These are phyloP conservation scores for Drosophila nikananu DNA, from an alignment of 1,140 invertebrate species.

Conservation along the genomic window DNA sequence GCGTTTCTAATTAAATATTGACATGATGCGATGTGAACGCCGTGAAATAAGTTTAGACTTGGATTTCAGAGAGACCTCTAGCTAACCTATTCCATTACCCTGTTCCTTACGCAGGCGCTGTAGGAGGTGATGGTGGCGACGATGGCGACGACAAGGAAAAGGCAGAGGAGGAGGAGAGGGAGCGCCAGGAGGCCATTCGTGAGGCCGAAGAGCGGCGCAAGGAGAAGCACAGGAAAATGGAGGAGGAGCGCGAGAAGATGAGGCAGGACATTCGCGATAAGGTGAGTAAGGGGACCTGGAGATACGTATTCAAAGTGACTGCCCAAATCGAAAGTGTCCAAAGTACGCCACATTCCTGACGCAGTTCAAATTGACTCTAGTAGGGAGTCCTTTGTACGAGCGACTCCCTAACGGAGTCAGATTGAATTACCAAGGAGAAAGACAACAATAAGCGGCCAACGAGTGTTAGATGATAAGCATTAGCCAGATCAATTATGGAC, in stretches of 20 bases:
- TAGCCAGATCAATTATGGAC: slow-evolving; percentile 13
- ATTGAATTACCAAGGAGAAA: slow-evolving; percentile 89
- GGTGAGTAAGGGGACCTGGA: slow-evolving; percentile 87
- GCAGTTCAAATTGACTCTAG: slow-evolving; percentile 98
- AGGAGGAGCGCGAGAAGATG: slow-evolving; percentile 99
- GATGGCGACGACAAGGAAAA: slow-evolving; percentile 96
- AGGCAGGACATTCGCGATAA: slow-evolving; percentile 98
- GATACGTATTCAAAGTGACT: slow-evolving; percentile 11
- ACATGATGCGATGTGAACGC: slow-evolving; percentile 5
- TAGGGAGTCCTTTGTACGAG: slow-evolving; percentile 96
- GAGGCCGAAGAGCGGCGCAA: slow-evolving; percentile 97
- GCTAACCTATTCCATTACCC: slow-evolving; percentile 14
- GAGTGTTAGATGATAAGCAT: slow-evolving; percentile 32
- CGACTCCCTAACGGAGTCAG: slow-evolving; percentile 98
- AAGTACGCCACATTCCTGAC: slow-evolving; percentile 87
- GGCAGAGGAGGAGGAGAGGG: slow-evolving; percentile 97
- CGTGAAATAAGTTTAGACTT: slow-evolving; percentile 1
- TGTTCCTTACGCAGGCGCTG: slow-evolving; percentile 89
- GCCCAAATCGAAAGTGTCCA: slow-evolving; percentile 17
- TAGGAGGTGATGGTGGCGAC: slow-evolving; percentile 95
- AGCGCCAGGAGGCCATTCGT: slow-evolving; percentile 95
- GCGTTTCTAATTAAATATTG: slow-evolving; percentile 47
- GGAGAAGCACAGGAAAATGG: slow-evolving; percentile 99
- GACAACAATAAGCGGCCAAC: slow-evolving; percentile 36
- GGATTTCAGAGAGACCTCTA: neutral